Conservation (phyloP, 2,797 vertebrate genomes). For the Heterohyrax brucei region DNA sequence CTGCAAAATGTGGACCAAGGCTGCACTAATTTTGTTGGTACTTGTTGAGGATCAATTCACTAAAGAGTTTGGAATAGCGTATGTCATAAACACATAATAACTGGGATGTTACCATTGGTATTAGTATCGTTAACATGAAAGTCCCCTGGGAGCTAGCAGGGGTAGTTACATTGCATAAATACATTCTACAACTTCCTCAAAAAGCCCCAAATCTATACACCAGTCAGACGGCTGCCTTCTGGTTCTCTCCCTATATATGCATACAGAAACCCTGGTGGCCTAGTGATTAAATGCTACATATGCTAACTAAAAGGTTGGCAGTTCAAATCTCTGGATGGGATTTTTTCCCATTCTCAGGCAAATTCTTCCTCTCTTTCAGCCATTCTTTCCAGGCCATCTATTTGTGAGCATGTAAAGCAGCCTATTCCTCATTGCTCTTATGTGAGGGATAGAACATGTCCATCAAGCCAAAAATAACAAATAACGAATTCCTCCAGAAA, state of each 20-base stretch:
- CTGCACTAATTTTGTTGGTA: neutral
- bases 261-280: too few species aligned
- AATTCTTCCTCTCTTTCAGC: neutral
- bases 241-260: neutral
- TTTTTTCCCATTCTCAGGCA: neutral
- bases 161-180: neutral
- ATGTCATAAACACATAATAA: neutral
- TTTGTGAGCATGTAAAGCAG: neutral
- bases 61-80: neutral
- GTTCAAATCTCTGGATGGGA: neutral
- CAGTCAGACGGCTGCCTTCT: neutral
- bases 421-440: neutral
- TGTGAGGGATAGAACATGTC: neutral
- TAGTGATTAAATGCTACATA: too few species aligned
- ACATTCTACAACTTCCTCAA: neutral
- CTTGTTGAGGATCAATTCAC: neutral
- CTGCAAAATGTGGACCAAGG: neutral
- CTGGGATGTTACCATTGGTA: neutral
- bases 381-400: neutral
- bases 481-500: neutral
- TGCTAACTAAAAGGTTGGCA: too few species aligned
- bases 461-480: neutral
- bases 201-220: neutral
- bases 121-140: neutral
- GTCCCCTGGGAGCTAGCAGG: rapidly evolving